Percentiles rank a stretch among this genome's conserved stretches.
Conservation (phyloP, 2,797 vertebrate genomes). For the Sciurus carolinensis region DNA sequence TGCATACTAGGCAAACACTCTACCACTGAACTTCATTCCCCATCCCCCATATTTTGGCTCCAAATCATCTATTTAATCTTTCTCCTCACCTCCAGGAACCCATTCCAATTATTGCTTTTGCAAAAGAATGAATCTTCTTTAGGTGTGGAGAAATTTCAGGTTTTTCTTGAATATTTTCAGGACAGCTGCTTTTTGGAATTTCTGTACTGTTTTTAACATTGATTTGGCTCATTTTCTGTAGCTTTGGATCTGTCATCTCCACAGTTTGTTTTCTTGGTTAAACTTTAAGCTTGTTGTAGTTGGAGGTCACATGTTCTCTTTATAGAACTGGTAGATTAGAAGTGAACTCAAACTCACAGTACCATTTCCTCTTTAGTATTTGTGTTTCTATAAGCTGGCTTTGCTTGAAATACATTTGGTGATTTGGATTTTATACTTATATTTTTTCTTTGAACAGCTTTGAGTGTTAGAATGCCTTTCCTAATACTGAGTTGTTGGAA, state of each 20-base stretch:
- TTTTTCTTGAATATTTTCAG: conserved; percentile 21
- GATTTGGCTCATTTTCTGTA: neutral
- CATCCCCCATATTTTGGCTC: neutral
- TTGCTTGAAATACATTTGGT: neutral
- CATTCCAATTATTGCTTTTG: neutral
- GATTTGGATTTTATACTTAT: neutral
- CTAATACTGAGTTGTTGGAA: neutral
- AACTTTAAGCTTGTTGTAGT: neutral
- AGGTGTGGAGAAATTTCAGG: neutral
- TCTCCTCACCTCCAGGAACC: neutral
- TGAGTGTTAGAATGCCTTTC: neutral
- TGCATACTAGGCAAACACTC: neutral
- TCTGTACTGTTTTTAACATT: conserved; percentile 28
- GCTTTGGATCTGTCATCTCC: neutral
- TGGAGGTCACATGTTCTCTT: neutral
- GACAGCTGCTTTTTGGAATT: conserved; percentile 32
- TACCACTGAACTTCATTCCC: neutral
- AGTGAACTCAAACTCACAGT: conserved; percentile 28
- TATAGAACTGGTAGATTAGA: neutral
- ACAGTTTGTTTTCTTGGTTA: conserved; percentile 60
- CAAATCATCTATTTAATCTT: neutral
- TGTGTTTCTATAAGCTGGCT: conserved; percentile 32
- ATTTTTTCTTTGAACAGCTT: neutral
- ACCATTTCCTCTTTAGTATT: neutral
- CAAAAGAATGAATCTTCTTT: neutral